Conservation (phyloP, 1,140 invertebrate species). For the Melitaea cinxia region DNA sequence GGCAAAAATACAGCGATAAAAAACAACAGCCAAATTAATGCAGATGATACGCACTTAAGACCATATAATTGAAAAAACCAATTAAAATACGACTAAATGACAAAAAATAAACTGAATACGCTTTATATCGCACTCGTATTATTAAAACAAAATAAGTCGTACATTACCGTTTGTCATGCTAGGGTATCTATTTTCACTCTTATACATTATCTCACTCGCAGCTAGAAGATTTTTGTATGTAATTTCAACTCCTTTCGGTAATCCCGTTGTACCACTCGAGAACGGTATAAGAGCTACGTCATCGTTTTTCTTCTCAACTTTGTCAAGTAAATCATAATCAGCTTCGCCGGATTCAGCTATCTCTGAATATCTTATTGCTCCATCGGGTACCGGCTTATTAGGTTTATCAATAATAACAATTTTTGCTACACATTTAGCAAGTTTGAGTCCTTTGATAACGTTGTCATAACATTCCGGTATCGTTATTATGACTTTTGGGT, state of each 20-base stretch:
- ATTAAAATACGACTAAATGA: too few relatives aligned
- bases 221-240: slow-evolving; percentile 89
- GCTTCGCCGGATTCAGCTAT: slow-evolving; percentile 67
- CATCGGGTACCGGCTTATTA: slow-evolving; percentile 60
- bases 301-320: slow-evolving; percentile 62
- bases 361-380: slow-evolving; percentile 78
- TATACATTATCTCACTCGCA: slow-evolving; percentile 80
- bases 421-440: slow-evolving; percentile 68
- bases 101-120: too few relatives aligned
- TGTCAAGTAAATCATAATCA: slow-evolving; percentile 59
- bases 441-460: slow-evolving; percentile 61
- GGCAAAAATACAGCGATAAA: too few relatives aligned
- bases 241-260: slow-evolving; percentile 95
- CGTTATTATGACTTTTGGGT: slow-evolving; percentile 85
- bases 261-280: slow-evolving; percentile 94
- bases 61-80: too few relatives aligned
- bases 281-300: slow-evolving; percentile 85
- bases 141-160: background rate
- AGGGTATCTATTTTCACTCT: slow-evolving; percentile 48
- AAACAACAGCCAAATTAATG: too few relatives aligned
- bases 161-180: slow-evolving; percentile 53
- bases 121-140: too few relatives aligned
- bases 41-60: too few relatives aligned
- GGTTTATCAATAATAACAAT: slow-evolving; percentile 64
- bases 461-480: slow-evolving; percentile 76